Conservation (phyloP, 2,797 vertebrate genomes). For the Syncerus caffer region DNA sequence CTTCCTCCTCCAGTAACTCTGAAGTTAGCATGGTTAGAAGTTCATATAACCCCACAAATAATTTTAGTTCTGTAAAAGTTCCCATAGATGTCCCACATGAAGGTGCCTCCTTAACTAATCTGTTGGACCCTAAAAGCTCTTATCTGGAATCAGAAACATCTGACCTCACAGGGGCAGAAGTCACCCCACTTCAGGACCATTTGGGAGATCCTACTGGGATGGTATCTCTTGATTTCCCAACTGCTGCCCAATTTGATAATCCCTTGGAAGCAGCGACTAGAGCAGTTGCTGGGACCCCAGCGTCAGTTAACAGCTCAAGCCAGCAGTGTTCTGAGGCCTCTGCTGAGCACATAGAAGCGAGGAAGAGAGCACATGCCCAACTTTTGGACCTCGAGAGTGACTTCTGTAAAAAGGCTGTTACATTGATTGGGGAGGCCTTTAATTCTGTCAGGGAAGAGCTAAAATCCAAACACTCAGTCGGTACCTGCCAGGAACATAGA, state of each 20-base stretch:
- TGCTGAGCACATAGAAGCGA: background rate
- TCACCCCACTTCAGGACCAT: background rate
- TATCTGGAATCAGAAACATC: slow-evolving; percentile 41
- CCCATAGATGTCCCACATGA: background rate
- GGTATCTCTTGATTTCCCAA: background rate
- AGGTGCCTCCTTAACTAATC: slow-evolving; percentile 1
- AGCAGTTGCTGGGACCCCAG: slow-evolving; percentile 56
- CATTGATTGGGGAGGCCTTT: slow-evolving; percentile 77
- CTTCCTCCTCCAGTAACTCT: background rate
- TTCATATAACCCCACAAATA: background rate
- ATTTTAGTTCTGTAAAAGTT: slow-evolving; percentile 35
- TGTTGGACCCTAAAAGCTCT: background rate
- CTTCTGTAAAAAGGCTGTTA: slow-evolving; percentile 78
- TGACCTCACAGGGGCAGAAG: slow-evolving; percentile 22
- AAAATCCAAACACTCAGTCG: slow-evolving; percentile 64
- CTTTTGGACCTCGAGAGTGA: slow-evolving; percentile 54
- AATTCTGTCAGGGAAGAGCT: slow-evolving; percentile 79
- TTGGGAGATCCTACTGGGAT: slow-evolving; percentile 1
- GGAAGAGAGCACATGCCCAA: slow-evolving; percentile 26
- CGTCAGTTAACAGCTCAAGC: slow-evolving; percentile 66
- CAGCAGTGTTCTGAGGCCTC: slow-evolving; percentile 67
- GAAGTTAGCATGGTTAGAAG: background rate
- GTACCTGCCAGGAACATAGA: slow-evolving; percentile 54
- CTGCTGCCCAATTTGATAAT: background rate
- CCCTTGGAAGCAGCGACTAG: slow-evolving; percentile 29